Conservation (phyloP, 2,113 vertebrate species). For the Gavia stellata region DNA sequence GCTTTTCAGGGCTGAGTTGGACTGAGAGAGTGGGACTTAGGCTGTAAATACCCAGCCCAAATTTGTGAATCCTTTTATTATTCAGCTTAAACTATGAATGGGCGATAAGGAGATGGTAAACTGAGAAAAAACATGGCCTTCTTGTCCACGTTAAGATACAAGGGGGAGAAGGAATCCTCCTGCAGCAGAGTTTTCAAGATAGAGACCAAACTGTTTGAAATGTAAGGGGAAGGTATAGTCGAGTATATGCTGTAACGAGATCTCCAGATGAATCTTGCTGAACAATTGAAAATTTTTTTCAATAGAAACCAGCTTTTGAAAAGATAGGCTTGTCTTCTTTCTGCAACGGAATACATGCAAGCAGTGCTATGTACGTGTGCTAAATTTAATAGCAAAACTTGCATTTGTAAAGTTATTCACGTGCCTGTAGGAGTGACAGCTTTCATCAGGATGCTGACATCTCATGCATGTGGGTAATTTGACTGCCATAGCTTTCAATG, state of each 20-base stretch:
- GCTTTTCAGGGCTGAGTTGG: not conserved
- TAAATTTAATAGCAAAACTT: not conserved
- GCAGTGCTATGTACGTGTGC: not conserved
- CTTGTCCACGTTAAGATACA: not conserved
- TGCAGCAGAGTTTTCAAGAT: not conserved
- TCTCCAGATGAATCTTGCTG: not conserved
- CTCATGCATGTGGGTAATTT: not conserved
- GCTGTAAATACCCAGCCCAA: not conserved
- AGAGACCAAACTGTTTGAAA: not conserved
- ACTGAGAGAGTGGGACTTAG: not conserved
- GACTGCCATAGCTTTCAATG: not conserved
- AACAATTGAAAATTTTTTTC: not conserved
- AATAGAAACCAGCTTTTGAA: not conserved
- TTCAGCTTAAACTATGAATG: not conserved
- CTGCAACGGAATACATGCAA: not conserved
- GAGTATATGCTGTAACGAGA: not conserved
- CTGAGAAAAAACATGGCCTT: not conserved
- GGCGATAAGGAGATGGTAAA: not conserved
- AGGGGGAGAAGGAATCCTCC: not conserved
- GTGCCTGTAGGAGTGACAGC: not conserved
- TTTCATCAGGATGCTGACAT: not conserved
- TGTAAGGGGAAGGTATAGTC: not conserved
- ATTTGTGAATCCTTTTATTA: not conserved
- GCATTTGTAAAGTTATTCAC: not conserved
- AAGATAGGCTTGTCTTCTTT: not conserved